Base-by-base conservation (phyloP, 2,888 invertebrate genomes). In the Chloromyia formosa region DNA sequence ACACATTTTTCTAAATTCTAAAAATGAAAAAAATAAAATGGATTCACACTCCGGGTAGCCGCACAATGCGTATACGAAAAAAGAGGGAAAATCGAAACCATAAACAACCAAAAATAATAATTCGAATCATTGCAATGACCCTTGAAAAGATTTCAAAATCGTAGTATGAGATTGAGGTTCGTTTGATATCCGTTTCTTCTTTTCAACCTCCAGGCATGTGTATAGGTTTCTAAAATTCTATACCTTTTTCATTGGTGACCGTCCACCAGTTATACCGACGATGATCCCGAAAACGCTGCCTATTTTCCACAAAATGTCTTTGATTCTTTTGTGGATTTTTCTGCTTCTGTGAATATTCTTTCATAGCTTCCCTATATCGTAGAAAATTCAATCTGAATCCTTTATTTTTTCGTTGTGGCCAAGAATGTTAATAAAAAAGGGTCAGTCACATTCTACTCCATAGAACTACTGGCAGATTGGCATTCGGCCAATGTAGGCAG, bases 371-470 rank as follows among this genome's bases (percentile, higher is more conserved):
- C 4, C 23, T 60, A 23, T 14, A 1, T 23, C 14, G 60, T 14
- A 14, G 14, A 23, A 66, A 66, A 64, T 66, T 66, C 66, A 66
- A 66, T 66, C 66, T 66, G 66, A 66, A 66, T 45, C 45, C 66
- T 20, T 66, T 66, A 12, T 66, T 35, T 35, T 2, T 35, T 7
- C 27, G 27, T 35, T 66, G 49, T 45, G 49, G 66, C 66, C 66
- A 66, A 20, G 66, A 66, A 66, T 66, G 66, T 66, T 66, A 66
- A 66, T 66, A 66, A 66, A 66, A 66, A 45, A 42, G 66, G 66
- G 66, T 66, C 27, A 7, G 27, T 35, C 66, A 66, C 18, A 66
- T 66, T 64, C 40, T 64, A 10, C 20, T 18, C 53, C 2, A 35
- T 35, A 35, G 27, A 35, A 35, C 27, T 35, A 35, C 7, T 35